These are phyloP conservation scores for Phrynocephalus versicolor DNA, from an alignment of 2,113 vertebrate genomes.

Conservation along the genomic window DNA sequence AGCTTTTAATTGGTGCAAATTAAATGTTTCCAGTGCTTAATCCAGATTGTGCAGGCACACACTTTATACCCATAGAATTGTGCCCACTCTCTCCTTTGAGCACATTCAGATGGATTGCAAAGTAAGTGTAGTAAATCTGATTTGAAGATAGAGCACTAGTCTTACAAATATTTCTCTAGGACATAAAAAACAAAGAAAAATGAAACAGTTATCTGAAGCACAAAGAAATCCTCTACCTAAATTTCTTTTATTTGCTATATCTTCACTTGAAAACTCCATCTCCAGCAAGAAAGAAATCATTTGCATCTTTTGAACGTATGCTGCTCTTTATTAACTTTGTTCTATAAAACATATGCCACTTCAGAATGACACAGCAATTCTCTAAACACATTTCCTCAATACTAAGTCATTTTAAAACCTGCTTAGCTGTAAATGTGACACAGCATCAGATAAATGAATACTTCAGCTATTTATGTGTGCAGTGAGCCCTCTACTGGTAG, in stretches of 20 bases:
- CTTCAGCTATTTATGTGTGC: neutral
- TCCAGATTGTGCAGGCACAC: no score
- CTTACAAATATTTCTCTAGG: neutral
- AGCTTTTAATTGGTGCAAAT: no score
- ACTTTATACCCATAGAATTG: no score
- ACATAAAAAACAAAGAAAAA: neutral
- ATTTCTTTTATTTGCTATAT: neutral
- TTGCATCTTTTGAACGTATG: neutral
- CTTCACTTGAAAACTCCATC: neutral
- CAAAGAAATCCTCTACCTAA: no score
- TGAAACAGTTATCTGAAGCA: neutral
- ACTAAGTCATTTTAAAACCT: neutral
- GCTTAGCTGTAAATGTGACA: neutral
- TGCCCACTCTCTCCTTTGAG: no score
- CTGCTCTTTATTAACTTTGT: neutral
- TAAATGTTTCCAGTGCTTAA: no score
- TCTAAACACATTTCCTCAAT: neutral
- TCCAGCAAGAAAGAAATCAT: neutral
- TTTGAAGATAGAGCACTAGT: neutral
- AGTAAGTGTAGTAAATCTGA: neutral
- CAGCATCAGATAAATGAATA: fast-evolving
- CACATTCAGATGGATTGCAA: neutral
- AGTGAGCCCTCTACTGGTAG: slow-evolving; percentile 23
- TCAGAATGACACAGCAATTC: neutral
- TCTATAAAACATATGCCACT: neutral